Percentiles rank a stretch among this genome's conserved stretches.
phyloP scores from a whole-genome alignment of 1,140 invertebrate species.

The Ostrea edulis region DNA sequence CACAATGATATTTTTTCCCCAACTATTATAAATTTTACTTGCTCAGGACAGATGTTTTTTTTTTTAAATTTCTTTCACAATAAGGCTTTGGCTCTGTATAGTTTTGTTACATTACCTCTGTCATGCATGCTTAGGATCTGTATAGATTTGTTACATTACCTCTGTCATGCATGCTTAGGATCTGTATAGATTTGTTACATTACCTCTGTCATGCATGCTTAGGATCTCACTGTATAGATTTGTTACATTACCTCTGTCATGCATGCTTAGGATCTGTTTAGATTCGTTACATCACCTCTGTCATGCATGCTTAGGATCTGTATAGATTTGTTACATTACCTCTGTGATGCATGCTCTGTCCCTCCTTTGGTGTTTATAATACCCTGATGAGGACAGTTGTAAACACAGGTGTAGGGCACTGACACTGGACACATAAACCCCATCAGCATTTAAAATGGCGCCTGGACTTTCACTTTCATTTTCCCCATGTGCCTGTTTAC shows the following conservation, averaged over 20 bases:
- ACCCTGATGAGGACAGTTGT: conserved; percentile 88
- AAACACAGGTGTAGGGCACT: conserved; percentile 90
- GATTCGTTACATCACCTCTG: no score
- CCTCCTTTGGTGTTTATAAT: conserved; percentile 83
- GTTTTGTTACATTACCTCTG: no score
- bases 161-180: conserved; percentile 83
- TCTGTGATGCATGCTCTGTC: conserved; percentile 83
- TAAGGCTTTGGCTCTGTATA: no score
- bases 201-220: conserved; percentile 84
- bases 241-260: conserved; percentile 86
- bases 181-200: no score
- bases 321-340: no score
- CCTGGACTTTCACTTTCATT: conserved; percentile 43
- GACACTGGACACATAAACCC: conserved; percentile 94
- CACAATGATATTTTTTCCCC: no score
- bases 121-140: conserved; percentile 82
- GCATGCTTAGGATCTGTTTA: no score
- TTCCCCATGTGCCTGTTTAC: conserved; percentile 41
- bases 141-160: no score
- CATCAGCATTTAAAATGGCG: conserved; percentile 94
- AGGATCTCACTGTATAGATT: no score
- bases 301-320: conserved; percentile 82
- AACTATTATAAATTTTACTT: no score
- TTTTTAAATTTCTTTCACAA: no score
- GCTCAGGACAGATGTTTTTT: no score